Base-by-base conservation (phyloP, 2,888 invertebrate species). In the Rapana venosa region DNA sequence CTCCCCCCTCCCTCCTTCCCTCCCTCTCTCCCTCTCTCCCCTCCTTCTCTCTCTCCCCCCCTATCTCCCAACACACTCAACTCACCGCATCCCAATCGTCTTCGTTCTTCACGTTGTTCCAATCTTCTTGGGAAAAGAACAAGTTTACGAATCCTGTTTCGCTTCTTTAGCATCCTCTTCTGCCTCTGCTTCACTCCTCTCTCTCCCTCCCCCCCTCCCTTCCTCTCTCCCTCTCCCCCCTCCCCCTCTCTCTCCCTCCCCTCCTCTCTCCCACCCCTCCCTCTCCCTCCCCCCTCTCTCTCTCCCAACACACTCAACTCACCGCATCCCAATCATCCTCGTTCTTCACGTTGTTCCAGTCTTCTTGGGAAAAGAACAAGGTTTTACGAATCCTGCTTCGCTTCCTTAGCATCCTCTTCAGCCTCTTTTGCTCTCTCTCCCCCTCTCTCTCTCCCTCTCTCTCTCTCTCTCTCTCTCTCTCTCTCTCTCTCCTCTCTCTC, bases 1-100 rank as follows among this genome's bases (percentile, higher is more conserved):
- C n/a, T n/a, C n/a, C n/a, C n/a, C n/a, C n/a, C n/a, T n/a, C n/a
- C n/a, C n/a, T 47, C 2, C 8, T 47, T 8, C 47, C 47, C 47
- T 5, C 47, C 47, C 47, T 5, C 47, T 47, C 47, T 47, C 47
- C 47, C 47, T 8, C 47, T 47, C 47, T 47, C 47, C 47, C 8
- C 47, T 47, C 47, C 47, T 47, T 47, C 47, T 8, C 47, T 8
- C 47, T 47, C 47, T 47, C 47, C 47, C 47, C 8, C 47, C 47
- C 47, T 47, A 2, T 8, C 47, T 5, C 47, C 47, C 47, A 47
- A 2, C 47, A 2, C 47, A 47, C 47, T 8, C 47, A 47, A 30
- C 87, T 87, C 81, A 88, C 88, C 4, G 79, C 30, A 32, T 88
- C 88, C 88, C 88, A 88, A 35, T 88, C 88, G 36, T 88, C 88